Conservation (phyloP, 2,888 invertebrate genomes). For the Itoplectis maculator region DNA sequence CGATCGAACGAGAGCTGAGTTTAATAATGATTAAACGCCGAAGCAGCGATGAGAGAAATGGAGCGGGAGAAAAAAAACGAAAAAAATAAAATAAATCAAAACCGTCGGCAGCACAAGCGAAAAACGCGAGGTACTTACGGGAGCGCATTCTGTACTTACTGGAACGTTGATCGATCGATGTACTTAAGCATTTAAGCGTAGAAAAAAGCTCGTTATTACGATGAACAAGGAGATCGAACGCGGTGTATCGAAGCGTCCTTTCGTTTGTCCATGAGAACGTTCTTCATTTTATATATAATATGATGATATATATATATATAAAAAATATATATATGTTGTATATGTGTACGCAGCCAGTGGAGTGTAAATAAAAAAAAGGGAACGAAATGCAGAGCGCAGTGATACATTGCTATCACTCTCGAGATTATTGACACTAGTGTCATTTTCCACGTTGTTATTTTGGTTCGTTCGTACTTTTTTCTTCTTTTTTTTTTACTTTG, state of each 20-base stretch:
- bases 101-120: slow-evolving; percentile 61
- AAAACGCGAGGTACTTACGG: slow-evolving; percentile 65
- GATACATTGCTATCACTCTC: slow-evolving; percentile 24
- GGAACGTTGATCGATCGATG: slow-evolving; percentile 74
- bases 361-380: slow-evolving; percentile 52
- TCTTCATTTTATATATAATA: slow-evolving; percentile 55
- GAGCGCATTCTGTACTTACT: slow-evolving; percentile 58
- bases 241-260: slow-evolving; percentile 68
- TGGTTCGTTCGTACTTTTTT: slow-evolving; percentile 18
- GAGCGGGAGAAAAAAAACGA: slow-evolving; percentile 40
- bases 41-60: slow-evolving; percentile 7
- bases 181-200: slow-evolving; percentile 76
- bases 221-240: slow-evolving; percentile 57
- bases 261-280: slow-evolving; percentile 49
- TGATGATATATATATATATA: slow-evolving; percentile 45
- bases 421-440: slow-evolving; percentile 35
- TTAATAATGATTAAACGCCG: background rate
- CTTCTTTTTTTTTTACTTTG: slow-evolving; percentile 13
- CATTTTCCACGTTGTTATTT: slow-evolving; percentile 34
- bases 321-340: slow-evolving; percentile 43
- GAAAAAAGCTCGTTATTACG: slow-evolving; percentile 45
- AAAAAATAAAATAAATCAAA: slow-evolving; percentile 47
- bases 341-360: slow-evolving; percentile 60
- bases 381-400: slow-evolving; percentile 22
- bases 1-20: background rate